These are phyloP conservation scores for Diadegma fenestrale DNA, from an alignment of 2,888 invertebrate species.

Conservation along the genomic window DNA sequence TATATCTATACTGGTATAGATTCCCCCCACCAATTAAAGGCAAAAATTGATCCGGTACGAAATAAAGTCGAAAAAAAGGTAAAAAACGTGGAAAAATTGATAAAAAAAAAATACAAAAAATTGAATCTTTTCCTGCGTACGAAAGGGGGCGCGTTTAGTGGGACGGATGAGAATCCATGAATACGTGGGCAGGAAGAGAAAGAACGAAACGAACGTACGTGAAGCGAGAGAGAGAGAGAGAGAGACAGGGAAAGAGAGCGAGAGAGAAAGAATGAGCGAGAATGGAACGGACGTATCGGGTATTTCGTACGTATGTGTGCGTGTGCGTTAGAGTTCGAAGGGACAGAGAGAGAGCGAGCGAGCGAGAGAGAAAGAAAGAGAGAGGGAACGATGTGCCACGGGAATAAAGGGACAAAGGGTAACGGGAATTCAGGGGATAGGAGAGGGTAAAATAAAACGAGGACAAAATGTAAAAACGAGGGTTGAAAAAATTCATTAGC, in stretches of 20 bases:
- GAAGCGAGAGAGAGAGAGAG: conserved; percentile 47
- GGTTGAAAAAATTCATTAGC: conserved; percentile 15
- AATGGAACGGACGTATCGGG: conserved; percentile 56
- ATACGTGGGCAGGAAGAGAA: conserved; percentile 63
- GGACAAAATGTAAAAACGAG: conserved; percentile 31
- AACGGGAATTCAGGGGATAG: conserved; percentile 53
- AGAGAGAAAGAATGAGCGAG: conserved; percentile 62
- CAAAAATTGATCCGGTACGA: conserved; percentile 27
- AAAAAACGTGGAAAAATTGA: background rate
- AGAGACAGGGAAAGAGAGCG: background rate
- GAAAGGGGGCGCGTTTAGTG: conserved; percentile 21
- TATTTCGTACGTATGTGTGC: conserved; percentile 36
- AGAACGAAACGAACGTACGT: conserved; percentile 54
- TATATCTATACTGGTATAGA: conserved; percentile 21
- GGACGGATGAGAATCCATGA: conserved; percentile 11
- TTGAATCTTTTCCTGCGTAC: conserved; percentile 32
- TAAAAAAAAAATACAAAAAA: background rate
- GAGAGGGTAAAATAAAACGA: conserved; percentile 20
- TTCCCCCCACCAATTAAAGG: conserved; percentile 32
- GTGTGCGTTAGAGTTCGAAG: conserved; percentile 53
- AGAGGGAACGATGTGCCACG: conserved; percentile 39
- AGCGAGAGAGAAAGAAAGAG: conserved; percentile 2
- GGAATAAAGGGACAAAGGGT: conserved; percentile 68
- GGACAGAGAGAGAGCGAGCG: conserved; percentile 35
- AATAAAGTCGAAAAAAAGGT: background rate